Percentiles rank a stretch among this genome's conserved stretches.
Conservation (phyloP, 1,140 invertebrate genomes). For the Cotesia glomerata region DNA sequence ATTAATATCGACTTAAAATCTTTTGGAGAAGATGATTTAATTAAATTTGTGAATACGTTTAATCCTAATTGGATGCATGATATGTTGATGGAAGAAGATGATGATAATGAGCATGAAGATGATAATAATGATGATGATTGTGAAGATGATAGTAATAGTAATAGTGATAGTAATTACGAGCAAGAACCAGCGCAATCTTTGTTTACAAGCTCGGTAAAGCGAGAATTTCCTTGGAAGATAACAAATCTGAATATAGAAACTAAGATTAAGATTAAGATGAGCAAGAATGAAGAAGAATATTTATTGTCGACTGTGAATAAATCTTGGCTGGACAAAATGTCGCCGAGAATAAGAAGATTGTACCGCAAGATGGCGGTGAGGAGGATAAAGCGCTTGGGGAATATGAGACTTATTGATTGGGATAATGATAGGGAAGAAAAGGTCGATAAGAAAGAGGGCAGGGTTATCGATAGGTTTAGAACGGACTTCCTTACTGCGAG, state of each 20-base stretch:
- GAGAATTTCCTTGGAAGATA: slow-evolving; percentile 49
- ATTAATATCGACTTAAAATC: slow-evolving; percentile 35
- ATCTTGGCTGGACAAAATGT: slow-evolving; percentile 50
- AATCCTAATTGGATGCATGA: slow-evolving; percentile 40
- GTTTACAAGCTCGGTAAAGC: slow-evolving; percentile 38
- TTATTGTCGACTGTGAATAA: slow-evolving; percentile 63
- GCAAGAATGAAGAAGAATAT: slow-evolving; percentile 66
- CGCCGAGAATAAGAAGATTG: slow-evolving; percentile 58
- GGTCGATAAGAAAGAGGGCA: slow-evolving; percentile 30
- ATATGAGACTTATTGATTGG: slow-evolving; percentile 67
- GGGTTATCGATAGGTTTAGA: slow-evolving; percentile 61
- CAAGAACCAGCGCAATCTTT: slow-evolving; percentile 46
- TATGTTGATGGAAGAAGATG: slow-evolving; percentile 25
- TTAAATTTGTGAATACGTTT: slow-evolving; percentile 38
- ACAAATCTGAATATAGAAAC: slow-evolving; percentile 11
- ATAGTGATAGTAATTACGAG: slow-evolving; percentile 36
- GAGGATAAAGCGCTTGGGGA: slow-evolving; percentile 68
- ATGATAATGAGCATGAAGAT: slow-evolving; percentile 6
- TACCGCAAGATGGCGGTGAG: slow-evolving; percentile 69
- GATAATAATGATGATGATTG: slow-evolving; percentile 12
- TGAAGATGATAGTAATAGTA: slow-evolving; percentile 31
- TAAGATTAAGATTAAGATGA: slow-evolving; percentile 59
- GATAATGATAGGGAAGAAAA: slow-evolving; percentile 53
- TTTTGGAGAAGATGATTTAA: slow-evolving; percentile 27
- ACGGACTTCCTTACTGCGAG: slow-evolving; percentile 47